Conservation (phyloP, 2,888 invertebrate species). For the Clivina fossor region DNA sequence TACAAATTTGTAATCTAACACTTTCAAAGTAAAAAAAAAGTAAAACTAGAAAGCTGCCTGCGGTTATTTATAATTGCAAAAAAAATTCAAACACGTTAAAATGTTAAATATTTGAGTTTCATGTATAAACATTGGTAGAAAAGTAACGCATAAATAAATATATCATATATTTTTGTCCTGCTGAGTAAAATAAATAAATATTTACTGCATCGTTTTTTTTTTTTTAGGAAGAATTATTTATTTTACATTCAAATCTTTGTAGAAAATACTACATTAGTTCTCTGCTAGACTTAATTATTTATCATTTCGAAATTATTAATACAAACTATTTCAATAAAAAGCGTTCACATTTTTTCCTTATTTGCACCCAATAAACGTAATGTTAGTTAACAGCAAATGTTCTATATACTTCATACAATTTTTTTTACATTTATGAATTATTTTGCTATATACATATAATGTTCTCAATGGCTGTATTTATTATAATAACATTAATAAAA, state of each 20-base stretch:
- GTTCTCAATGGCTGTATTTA: slow-evolving; percentile 9
- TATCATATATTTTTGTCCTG: no score
- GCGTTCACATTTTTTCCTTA: slow-evolving; percentile 9
- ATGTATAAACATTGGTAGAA: no score
- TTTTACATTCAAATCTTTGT: slow-evolving; percentile 29
- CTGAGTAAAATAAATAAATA: no score
- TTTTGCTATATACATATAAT: slow-evolving; percentile 12
- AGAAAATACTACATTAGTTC: slow-evolving; percentile 30
- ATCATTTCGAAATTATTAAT: slow-evolving; percentile 6
- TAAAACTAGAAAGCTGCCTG: no score
- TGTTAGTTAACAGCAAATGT: background rate
- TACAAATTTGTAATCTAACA: slow-evolving; percentile 29
- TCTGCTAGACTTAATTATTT: slow-evolving; percentile 12
- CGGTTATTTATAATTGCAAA: no score
- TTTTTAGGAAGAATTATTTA: slow-evolving; percentile 30
- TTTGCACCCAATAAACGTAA: background rate
- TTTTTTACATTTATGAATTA: background rate
- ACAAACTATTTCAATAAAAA: slow-evolving; percentile 17
- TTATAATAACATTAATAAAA: no score
- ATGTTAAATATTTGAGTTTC: no score
- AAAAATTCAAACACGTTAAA: no score
- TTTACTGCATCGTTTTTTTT: no score
- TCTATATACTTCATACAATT: slow-evolving; percentile 3
- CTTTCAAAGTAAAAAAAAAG: slow-evolving; percentile 6
- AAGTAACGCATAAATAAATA: no score